These are phyloP conservation scores for Trididemnum miniatum DNA, from an alignment of 23 tunicate genomes.

Conservation along the genomic window DNA sequence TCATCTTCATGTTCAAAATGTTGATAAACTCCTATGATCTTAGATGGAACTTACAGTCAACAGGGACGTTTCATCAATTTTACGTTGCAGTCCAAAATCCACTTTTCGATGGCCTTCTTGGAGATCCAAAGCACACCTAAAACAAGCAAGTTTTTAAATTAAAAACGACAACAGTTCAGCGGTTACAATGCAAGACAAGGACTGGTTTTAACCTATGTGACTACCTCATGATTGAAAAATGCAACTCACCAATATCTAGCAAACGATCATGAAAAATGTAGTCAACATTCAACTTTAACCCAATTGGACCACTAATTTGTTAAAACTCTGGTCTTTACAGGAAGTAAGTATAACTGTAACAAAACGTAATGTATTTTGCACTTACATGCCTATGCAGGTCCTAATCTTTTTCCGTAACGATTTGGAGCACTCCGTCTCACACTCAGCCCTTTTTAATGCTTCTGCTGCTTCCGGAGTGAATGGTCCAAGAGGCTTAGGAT, in stretches of 20 bases:
- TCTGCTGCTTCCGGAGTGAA: constrained; percentile 85
- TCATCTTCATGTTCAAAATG: no score
- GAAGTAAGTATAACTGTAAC: no score
- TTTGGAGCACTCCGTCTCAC: constrained; percentile 41
- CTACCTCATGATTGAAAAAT: no score
- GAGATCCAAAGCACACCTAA: constrained; percentile 33
- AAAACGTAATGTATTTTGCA: no score
- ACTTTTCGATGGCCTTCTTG: constrained; percentile 40
- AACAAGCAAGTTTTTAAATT: background rate
- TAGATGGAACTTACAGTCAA: constrained; percentile 31
- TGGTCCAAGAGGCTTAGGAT: constrained; percentile 74
- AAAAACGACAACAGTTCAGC: background rate
- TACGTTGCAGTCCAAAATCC: constrained; percentile 39
- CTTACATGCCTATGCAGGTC: constrained; percentile 62
- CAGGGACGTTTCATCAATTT: constrained; percentile 41
- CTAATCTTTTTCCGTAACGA: constrained; percentile 56
- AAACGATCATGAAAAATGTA: no score
- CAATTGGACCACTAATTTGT: no score
- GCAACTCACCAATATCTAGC: no score
- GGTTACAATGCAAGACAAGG: background rate
- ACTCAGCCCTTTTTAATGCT: constrained; percentile 61
- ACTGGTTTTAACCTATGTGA: no score
- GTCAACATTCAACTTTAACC: no score
- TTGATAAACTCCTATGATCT: no score
- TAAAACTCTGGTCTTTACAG: no score